Conservation (phyloP, 35 echinoderm and acorn worm species). For the Stichopus chloronotus region DNA sequence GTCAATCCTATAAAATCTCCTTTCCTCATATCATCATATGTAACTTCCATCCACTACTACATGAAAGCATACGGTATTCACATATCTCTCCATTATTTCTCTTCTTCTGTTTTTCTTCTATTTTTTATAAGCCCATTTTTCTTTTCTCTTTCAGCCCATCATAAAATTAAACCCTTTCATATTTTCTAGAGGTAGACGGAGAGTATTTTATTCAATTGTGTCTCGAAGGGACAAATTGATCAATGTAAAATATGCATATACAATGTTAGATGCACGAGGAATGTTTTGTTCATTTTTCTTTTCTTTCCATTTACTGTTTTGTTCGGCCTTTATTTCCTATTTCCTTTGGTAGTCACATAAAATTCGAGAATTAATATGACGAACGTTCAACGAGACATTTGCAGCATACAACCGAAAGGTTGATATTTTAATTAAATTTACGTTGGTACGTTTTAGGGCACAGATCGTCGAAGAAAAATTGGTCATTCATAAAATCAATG, state of each 20-base stretch:
- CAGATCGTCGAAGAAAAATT: neutral
- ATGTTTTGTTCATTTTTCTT: neutral
- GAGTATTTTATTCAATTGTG: neutral
- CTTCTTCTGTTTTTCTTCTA: neutral
- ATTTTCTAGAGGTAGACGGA: neutral
- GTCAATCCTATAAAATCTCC: neutral
- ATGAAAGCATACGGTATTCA: neutral
- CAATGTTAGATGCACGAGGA: neutral
- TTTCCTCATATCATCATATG: neutral
- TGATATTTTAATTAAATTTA: neutral
- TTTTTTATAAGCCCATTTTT: neutral
- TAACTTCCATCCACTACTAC: neutral
- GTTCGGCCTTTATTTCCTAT: no score
- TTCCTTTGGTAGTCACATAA: neutral
- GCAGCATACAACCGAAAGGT: neutral
- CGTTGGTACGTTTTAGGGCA: neutral
- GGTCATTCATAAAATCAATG: neutral
- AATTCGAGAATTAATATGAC: neutral
- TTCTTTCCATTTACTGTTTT: neutral
- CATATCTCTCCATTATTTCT: neutral
- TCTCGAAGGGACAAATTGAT: neutral
- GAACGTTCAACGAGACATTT: neutral
- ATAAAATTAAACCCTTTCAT: neutral
- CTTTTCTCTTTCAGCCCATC: neutral
- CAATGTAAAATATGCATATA: neutral